phyloP scores from a whole-genome alignment of 1,140 invertebrate species.

The Gryllus bimaculatus region DNA sequence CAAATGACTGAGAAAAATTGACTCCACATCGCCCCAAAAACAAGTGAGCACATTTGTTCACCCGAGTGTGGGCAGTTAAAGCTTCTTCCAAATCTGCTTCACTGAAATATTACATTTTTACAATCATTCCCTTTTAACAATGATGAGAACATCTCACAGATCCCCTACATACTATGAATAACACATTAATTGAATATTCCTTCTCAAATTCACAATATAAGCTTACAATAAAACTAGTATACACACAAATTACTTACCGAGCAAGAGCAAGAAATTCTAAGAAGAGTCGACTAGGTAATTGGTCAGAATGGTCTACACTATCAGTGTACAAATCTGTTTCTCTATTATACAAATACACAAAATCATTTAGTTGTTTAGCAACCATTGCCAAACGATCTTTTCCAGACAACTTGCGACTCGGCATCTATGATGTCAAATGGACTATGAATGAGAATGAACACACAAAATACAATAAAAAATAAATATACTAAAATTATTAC shows the following conservation, averaged over 20 bases:
- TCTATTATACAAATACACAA: conserved; percentile 78
- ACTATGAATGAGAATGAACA: not conserved
- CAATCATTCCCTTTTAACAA: not conserved
- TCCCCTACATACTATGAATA: no score
- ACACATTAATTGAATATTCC: no score
- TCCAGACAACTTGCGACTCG: conserved; percentile 63
- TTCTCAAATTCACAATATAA: no score
- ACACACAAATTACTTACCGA: not conserved
- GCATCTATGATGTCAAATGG: conserved; percentile 43
- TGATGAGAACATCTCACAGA: not conserved
- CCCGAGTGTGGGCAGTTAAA: conserved; percentile 49
- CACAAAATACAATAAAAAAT: not conserved
- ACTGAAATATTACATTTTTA: conserved; percentile 31
- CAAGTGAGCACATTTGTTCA: conserved; percentile 54
- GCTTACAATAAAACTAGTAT: no score
- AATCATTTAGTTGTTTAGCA: conserved; percentile 86
- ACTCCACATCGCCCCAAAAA: conserved; percentile 44
- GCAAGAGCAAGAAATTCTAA: conserved; percentile 30
- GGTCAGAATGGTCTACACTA: conserved; percentile 24
- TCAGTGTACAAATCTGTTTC: conserved; percentile 52
- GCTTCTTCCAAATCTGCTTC: conserved; percentile 55
- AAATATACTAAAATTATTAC: conserved; percentile 31
- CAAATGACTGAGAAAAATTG: conserved; percentile 6
- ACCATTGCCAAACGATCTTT: conserved; percentile 79
- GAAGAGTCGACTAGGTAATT: conserved; percentile 33